These are phyloP conservation scores for Hemibagrus guttatus DNA, from an alignment of 2,797 vertebrate species.

Conservation along the genomic window DNA sequence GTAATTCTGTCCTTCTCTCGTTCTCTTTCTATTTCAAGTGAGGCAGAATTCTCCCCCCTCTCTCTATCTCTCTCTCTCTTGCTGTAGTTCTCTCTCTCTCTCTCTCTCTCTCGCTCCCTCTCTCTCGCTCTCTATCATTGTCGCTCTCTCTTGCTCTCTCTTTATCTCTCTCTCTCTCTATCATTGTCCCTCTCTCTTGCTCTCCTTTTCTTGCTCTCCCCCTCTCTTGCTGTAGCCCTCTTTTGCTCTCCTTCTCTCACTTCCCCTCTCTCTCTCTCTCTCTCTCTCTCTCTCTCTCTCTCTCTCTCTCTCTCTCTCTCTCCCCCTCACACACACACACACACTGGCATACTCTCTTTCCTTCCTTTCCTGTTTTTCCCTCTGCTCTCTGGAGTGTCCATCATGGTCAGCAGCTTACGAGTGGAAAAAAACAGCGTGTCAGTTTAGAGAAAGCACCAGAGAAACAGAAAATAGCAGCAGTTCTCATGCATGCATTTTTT, in stretches of 20 bases:
- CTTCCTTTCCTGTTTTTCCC: neutral
- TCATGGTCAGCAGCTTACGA: slow-evolving; percentile 25
- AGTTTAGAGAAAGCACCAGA: neutral
- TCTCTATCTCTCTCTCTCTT: neutral
- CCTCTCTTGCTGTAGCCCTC: neutral
- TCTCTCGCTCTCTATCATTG: neutral
- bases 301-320: neutral
- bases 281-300: slow-evolving; percentile 1
- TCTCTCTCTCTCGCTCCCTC: slow-evolving; percentile 42
- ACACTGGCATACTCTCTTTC: neutral
- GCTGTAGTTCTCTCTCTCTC: neutral
- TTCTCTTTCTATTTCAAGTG: slow-evolving; percentile 15
- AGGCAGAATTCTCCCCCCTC: slow-evolving; percentile 35
- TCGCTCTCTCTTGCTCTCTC: neutral
- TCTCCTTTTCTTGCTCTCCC: slow-evolving; percentile 27
- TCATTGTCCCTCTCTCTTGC: slow-evolving; percentile 34
- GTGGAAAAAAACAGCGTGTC: slow-evolving; percentile 18
- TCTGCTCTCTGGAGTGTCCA: slow-evolving; percentile 22
- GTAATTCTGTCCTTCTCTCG: slow-evolving; percentile 52
- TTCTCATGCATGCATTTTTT: neutral
- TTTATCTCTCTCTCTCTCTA: slow-evolving; percentile 9
- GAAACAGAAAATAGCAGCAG: neutral
- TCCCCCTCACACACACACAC: neutral
- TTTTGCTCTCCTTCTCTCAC: neutral
- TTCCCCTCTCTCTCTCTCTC: neutral